These are phyloP conservation scores for Sebastes jordani DNA, from an alignment of 2,797 vertebrate species.

Conservation along the genomic window DNA sequence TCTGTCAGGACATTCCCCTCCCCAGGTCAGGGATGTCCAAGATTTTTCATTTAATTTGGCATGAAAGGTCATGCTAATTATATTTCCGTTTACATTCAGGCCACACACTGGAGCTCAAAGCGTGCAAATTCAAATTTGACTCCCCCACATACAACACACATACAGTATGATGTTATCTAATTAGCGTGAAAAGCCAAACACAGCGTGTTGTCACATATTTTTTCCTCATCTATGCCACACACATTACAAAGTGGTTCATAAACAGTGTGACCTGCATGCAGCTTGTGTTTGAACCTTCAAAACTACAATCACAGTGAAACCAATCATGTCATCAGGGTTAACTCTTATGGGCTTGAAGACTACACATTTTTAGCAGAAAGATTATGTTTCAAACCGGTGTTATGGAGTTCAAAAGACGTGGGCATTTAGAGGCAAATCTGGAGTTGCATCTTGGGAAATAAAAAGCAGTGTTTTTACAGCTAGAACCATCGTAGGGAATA, in stretches of 20 bases:
- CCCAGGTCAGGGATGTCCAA: background rate
- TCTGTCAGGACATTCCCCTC: background rate
- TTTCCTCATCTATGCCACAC: background rate
- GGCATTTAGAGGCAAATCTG: background rate
- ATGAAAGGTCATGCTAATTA: background rate
- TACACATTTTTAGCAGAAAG: background rate
- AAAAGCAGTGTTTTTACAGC: background rate
- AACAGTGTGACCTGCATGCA: background rate
- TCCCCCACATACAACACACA: background rate
- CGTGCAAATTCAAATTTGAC: background rate
- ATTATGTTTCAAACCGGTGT: background rate
- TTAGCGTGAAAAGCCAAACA: background rate
- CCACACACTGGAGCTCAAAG: background rate
- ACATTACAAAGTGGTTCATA: background rate
- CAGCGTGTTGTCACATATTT: background rate
- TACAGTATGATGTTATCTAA: background rate
- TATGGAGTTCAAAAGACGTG: background rate
- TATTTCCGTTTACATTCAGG: background rate
- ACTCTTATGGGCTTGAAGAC: background rate
- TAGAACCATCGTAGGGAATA: background rate
- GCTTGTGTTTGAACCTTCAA: background rate
- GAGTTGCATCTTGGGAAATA: background rate
- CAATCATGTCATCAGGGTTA: background rate
- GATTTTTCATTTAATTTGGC: conserved; percentile 1
- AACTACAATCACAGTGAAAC: background rate